Conservation (phyloP, 2,888 invertebrate species). For the Gari tellinella region DNA sequence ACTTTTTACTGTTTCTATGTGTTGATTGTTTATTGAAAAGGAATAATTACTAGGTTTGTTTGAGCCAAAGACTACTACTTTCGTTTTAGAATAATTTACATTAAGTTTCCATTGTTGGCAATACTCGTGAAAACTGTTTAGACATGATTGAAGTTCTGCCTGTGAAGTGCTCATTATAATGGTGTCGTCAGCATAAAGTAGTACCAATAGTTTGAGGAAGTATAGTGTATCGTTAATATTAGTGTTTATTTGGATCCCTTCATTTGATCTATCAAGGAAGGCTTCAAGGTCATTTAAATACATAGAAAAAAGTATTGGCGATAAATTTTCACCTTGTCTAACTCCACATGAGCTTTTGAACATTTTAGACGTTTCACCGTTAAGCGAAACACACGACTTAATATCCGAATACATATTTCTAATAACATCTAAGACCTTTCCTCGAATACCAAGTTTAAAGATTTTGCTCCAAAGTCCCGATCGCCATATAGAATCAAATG, state of each 20-base stretch:
- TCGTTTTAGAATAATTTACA: slow-evolving; percentile 36
- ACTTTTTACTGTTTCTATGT: slow-evolving; percentile 23
- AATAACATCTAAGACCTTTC: slow-evolving; percentile 4
- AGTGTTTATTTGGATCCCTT: background rate
- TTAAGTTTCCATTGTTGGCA: no score
- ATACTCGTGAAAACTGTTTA: background rate
- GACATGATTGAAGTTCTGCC: background rate
- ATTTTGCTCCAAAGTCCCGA: slow-evolving; percentile 1
- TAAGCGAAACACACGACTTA: background rate
- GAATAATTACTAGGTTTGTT: background rate
- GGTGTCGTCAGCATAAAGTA: no score
- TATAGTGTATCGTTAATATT: background rate
- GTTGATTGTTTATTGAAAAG: slow-evolving; percentile 5
- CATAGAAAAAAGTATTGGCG: slow-evolving; percentile 1
- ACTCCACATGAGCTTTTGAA: background rate
- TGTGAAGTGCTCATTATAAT: no score
- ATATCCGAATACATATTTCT: slow-evolving; percentile 4
- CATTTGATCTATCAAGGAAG: background rate
- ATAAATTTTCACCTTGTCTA: slow-evolving; percentile 6
- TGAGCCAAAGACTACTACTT: slow-evolving; percentile 28
- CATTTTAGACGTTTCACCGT: background rate
- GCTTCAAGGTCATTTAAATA: slow-evolving; percentile 1
- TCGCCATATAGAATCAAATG: background rate
- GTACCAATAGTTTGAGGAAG: slow-evolving; percentile 2
- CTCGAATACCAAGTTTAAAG: background rate